Evolutionary conservation across 2,797 vertebrate genomes (phyloP).

Genomic region (Fundulus diaphanus): DNA sequence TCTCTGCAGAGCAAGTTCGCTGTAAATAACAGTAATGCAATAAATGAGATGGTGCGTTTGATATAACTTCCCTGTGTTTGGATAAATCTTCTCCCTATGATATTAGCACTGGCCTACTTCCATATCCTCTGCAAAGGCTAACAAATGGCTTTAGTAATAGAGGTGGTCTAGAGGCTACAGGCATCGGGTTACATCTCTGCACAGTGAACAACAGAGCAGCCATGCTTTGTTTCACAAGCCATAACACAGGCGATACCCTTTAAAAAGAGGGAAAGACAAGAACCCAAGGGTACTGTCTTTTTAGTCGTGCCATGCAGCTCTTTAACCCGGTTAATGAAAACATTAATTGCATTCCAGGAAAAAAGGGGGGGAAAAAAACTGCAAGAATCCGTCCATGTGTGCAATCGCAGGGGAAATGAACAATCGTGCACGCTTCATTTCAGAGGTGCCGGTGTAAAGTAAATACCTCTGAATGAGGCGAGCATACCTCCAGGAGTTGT

Average conservation of each 20-base stretch:
- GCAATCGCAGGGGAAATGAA: slow-evolving; percentile 52
- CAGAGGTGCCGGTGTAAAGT: slow-evolving; percentile 64
- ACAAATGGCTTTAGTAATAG: slow-evolving; percentile 55
- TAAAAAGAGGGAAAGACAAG: slow-evolving; percentile 41
- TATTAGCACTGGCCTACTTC: slow-evolving; percentile 53
- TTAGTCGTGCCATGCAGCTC: slow-evolving; percentile 68
- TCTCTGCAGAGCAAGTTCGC: slow-evolving; percentile 25
- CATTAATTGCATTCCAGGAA: slow-evolving; percentile 73
- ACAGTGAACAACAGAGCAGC: slow-evolving; percentile 38
- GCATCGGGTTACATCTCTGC: slow-evolving; percentile 59
- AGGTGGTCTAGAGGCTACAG: slow-evolving; percentile 37
- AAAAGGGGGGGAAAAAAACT: slow-evolving; percentile 39
- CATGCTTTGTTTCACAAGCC: slow-evolving; percentile 43
- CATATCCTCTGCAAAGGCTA: slow-evolving; percentile 61
- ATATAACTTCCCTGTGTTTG: slow-evolving; percentile 51
- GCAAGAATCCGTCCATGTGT: slow-evolving; percentile 13
- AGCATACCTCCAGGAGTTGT: slow-evolving; percentile 65
- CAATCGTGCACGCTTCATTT: slow-evolving; percentile 55
- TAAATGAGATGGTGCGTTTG: slow-evolving; percentile 43
- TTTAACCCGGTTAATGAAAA: slow-evolving; percentile 73
- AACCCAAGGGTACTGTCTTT: slow-evolving; percentile 53
- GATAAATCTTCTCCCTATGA: slow-evolving; percentile 36
- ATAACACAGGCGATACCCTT: slow-evolving; percentile 1
- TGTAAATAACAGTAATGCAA: slow-evolving; percentile 38
- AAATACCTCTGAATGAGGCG: slow-evolving; percentile 56